Percentiles rank a stretch among this genome's conserved stretches.
Evolutionary conservation across 2,797 vertebrate species (phyloP).

Genomic region (Pantherophis vulpinus): DNA sequence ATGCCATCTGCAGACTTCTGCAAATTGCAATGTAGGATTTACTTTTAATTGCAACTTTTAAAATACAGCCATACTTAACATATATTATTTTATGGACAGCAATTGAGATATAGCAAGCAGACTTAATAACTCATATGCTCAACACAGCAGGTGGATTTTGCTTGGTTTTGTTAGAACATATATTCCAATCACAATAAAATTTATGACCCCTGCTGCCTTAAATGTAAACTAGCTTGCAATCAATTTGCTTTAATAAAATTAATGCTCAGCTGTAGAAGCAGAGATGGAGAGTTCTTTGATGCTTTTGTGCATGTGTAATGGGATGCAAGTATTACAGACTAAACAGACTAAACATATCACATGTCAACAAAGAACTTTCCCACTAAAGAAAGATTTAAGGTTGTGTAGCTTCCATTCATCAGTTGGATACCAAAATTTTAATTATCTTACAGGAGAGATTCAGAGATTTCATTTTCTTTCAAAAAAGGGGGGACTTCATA

Average conservation of each 20-base stretch:
- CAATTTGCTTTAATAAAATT: slow-evolving; percentile 68
- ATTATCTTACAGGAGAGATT: slow-evolving; percentile 49
- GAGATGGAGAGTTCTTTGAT: slow-evolving; percentile 46
- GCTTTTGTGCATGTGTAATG: slow-evolving; percentile 54
- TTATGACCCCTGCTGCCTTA: slow-evolving; percentile 54
- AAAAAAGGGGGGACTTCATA: slow-evolving; percentile 8
- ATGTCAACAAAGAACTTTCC: slow-evolving; percentile 41
- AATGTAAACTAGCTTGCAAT: slow-evolving; percentile 55
- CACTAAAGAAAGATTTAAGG: slow-evolving; percentile 53
- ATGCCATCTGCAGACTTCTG: slow-evolving; percentile 12
- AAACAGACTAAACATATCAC: slow-evolving; percentile 54
- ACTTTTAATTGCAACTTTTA: slow-evolving; percentile 36
- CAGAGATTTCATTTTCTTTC: slow-evolving; percentile 14
- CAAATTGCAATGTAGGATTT: slow-evolving; percentile 34
- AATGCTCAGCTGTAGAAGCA: slow-evolving; percentile 49
- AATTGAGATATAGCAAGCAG: slow-evolving; percentile 43
- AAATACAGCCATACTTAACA: slow-evolving; percentile 37
- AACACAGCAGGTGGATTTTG: slow-evolving; percentile 19
- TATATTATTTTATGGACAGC: slow-evolving; percentile 12
- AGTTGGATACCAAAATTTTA: slow-evolving; percentile 48
- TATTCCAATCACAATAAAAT: slow-evolving; percentile 65
- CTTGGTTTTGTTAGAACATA: slow-evolving; percentile 50
- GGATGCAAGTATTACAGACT: slow-evolving; percentile 31
- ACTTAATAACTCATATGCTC: slow-evolving; percentile 41
- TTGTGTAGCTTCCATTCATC: slow-evolving; percentile 46